Base-by-base conservation (phyloP, 2,113 vertebrate species). In the Dasypus novemcinctus region DNA sequence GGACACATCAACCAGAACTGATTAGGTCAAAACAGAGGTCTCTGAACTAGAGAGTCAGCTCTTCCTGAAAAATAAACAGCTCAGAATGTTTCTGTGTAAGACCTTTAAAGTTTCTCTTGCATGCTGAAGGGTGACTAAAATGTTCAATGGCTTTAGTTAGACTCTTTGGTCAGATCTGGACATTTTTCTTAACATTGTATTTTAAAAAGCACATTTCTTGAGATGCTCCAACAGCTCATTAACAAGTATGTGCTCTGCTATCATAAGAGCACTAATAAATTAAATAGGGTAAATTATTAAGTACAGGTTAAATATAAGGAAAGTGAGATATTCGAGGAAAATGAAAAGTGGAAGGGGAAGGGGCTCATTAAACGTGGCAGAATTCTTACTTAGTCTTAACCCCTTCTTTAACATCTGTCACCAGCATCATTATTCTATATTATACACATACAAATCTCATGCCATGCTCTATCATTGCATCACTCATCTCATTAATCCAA, bases 1-100 rank as follows among this genome's bases (percentile, higher is more conserved):
- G 10, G 59, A 74, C 33, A 85, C 41, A 80, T 71, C 80, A 36
- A 41, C 59, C 81, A 95, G 88, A 94, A 96, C 78, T 79, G 82
- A 96, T 87, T 76, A 38, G 95, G 72, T 94, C n/a, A 90, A 76
- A 95, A 54, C 66, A 93, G 72, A 96, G 46, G 92, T 95, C 81
- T 84, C 54, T 61, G 71, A 90, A 31, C 69, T 66, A 82, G 36
- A 95, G 7, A 88, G 76, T 94, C 81, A 97, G 85, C 86, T 93
- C 27, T 97, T 96, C 43, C 36, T 81, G 93, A 82, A 90, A 80
- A 79, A 91, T 57, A 85, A 95, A 95, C 33, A 69, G 27, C 49
- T 78, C 71, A 69, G 36, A 74, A 74, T 88, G 49, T 46, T 71
- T 25, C 66, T n/a, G 4, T 68, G 61, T 72, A 76, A 90, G 80